Conservation (phyloP, 2,888 invertebrate species). For the Stramonita haemastoma region DNA sequence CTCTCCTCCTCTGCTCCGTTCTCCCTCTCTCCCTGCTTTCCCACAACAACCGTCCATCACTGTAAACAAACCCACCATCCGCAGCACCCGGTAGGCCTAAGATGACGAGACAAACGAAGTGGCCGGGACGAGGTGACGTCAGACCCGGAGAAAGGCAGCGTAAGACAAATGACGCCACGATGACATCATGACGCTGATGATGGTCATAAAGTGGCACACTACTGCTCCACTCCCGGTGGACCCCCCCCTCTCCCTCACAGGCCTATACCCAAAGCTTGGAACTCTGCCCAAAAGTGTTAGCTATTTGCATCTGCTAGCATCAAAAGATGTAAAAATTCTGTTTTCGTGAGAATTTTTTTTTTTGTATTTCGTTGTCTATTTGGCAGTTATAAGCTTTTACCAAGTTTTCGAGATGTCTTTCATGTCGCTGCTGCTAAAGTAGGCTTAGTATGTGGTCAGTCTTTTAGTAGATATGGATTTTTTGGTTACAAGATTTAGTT, state of each 20-base stretch:
- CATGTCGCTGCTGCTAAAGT: no score
- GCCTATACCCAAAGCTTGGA: neutral
- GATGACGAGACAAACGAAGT: neutral
- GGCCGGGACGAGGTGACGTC: constrained; percentile 1
- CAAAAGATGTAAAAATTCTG: neutral
- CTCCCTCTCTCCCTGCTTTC: neutral
- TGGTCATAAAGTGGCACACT: constrained; percentile 15
- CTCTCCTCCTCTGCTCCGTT: neutral
- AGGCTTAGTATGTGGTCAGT: no score
- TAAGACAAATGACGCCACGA: constrained; percentile 28
- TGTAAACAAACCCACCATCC: neutral
- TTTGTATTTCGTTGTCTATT: no score
- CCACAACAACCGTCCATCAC: no score
- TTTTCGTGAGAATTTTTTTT: no score
- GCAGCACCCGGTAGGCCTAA: no score
- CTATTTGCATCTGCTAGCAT: neutral
- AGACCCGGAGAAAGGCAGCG: neutral
- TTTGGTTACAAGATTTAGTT: no score
- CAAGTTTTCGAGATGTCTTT: no score
- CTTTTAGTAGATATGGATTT: no score
- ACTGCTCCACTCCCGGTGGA: neutral
- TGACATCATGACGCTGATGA: constrained; percentile 23
- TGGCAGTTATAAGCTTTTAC: no score
- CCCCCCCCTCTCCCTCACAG: neutral
- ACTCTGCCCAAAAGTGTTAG: neutral